Percentiles rank a stretch among this genome's conserved stretches.
phyloP scores from a whole-genome alignment of 2,888 invertebrate species.

The Chrysomela aeneicollis region DNA sequence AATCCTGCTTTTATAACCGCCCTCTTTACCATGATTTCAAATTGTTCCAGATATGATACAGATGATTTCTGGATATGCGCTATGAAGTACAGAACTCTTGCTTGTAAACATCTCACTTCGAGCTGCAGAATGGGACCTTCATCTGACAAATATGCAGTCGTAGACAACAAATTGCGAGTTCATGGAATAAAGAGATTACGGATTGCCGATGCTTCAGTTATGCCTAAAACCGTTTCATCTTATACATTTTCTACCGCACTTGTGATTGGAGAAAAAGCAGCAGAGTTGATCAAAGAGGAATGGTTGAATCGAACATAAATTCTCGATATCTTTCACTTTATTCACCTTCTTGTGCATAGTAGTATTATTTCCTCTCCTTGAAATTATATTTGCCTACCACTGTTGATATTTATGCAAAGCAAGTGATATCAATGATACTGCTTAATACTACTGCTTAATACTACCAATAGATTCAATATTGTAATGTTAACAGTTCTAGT shows the following conservation, averaged over 20 bases:
- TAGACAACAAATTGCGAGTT: constrained; percentile 72
- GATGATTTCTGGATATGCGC: constrained; percentile 83
- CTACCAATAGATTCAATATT: too few relatives aligned
- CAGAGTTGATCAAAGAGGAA: constrained; percentile 55
- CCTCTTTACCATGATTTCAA: too few relatives aligned
- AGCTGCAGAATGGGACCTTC: constrained; percentile 83
- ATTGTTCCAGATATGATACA: constrained; percentile 60
- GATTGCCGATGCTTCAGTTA: constrained; percentile 62
- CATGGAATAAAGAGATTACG: constrained; percentile 68
- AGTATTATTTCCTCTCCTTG: too few relatives aligned
- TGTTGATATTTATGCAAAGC: too few relatives aligned
- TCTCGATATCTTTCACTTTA: background rate
- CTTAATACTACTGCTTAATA: too few relatives aligned
- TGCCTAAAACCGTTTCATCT: constrained; percentile 57
- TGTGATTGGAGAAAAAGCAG: constrained; percentile 59
- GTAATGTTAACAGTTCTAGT: too few relatives aligned
- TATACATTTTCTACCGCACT: constrained; percentile 59
- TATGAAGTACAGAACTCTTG: constrained; percentile 73
- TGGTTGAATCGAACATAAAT: constrained; percentile 41
- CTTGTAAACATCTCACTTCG: constrained; percentile 85
- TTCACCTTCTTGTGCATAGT: too few relatives aligned
- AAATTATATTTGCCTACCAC: too few relatives aligned
- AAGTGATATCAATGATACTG: too few relatives aligned
- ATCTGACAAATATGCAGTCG: constrained; percentile 76
- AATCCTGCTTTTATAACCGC: too few relatives aligned